phyloP scores from a whole-genome alignment of 2,797 vertebrate genomes.

The Miichthys miiuy region DNA sequence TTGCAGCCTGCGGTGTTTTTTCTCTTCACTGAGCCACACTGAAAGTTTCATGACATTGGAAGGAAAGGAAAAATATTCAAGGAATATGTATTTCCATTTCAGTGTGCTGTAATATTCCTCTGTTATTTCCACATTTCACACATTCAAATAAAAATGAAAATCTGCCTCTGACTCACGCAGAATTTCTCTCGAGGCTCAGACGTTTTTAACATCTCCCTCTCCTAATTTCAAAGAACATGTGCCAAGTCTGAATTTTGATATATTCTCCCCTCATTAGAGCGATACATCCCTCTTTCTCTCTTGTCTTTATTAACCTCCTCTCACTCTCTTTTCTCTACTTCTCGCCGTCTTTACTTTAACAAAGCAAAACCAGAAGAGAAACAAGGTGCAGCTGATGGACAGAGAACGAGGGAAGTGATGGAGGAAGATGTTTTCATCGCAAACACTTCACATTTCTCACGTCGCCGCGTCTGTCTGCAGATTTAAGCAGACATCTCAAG shows the following conservation, averaged over 20 bases:
- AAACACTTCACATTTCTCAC: not conserved
- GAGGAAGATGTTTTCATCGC: not conserved
- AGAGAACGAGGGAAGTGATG: not conserved
- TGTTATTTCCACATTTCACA: conserved; percentile 31
- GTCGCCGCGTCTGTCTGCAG: not conserved
- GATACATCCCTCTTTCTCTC: not conserved
- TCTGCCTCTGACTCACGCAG: conserved; percentile 29
- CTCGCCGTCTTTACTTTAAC: not conserved
- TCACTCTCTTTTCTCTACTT: not conserved
- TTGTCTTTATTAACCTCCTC: not conserved
- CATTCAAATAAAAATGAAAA: conserved; percentile 15
- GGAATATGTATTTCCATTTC: conserved; percentile 21
- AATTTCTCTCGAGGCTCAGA: conserved; percentile 2
- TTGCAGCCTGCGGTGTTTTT: conserved; percentile 14
- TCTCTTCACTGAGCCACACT: conserved; percentile 7
- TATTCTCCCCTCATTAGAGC: conserved; percentile 3
- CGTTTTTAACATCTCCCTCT: not conserved
- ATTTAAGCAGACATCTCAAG: too few species aligned
- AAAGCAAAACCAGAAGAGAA: not conserved
- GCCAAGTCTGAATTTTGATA: conserved; percentile 9
- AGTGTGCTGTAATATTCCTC: not conserved
- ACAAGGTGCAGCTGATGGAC: not conserved
- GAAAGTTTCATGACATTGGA: conserved; percentile 35
- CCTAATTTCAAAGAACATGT: conserved; percentile 2
- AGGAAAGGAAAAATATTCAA: conserved; percentile 9